Percentiles rank a stretch among this genome's conserved stretches.
Evolutionary conservation across 1,140 invertebrate species (phyloP).

Genomic region (Mylabris phalerata): DNA sequence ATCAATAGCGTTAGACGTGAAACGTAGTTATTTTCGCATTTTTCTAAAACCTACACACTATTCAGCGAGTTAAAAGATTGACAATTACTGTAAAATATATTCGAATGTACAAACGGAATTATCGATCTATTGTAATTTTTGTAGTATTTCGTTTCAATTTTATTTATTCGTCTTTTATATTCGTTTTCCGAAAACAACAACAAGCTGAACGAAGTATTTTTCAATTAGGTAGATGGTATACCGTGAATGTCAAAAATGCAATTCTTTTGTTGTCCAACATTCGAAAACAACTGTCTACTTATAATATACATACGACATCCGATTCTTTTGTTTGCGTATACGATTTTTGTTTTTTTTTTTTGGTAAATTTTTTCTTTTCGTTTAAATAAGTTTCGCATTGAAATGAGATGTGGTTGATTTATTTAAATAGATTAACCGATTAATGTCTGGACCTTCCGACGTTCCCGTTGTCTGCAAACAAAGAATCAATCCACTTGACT

Average conservation of each 20-base stretch:
- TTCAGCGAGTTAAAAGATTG: too few relatives aligned
- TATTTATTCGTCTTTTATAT: too few relatives aligned
- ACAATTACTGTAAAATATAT: too few relatives aligned
- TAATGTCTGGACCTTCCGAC: conserved; percentile 32
- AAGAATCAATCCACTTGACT: conserved; percentile 37
- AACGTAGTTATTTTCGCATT: too few relatives aligned
- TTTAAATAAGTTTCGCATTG: conserved; percentile 28
- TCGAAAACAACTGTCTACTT: conserved; percentile 20
- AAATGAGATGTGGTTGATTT: conserved; percentile 35
- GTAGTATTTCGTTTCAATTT: too few relatives aligned
- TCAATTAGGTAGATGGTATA: conserved; percentile 13
- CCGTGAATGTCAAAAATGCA: conserved; percentile 18
- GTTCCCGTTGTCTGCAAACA: conserved; percentile 29
- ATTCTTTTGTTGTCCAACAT: conserved; percentile 19
- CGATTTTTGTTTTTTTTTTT: conserved; percentile 9
- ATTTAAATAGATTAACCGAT: conserved; percentile 38
- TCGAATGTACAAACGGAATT: too few relatives aligned
- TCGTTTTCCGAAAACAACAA: neutral
- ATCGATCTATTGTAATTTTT: too few relatives aligned
- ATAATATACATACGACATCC: conserved; percentile 22
- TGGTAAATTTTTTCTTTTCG: too few relatives aligned
- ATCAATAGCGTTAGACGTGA: too few relatives aligned
- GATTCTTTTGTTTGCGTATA: conserved; percentile 29
- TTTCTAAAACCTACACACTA: too few relatives aligned
- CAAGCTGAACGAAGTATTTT: conserved; percentile 7